phyloP scores from a whole-genome alignment of 2,113 vertebrate species.

The Odontesthes bonariensis region DNA sequence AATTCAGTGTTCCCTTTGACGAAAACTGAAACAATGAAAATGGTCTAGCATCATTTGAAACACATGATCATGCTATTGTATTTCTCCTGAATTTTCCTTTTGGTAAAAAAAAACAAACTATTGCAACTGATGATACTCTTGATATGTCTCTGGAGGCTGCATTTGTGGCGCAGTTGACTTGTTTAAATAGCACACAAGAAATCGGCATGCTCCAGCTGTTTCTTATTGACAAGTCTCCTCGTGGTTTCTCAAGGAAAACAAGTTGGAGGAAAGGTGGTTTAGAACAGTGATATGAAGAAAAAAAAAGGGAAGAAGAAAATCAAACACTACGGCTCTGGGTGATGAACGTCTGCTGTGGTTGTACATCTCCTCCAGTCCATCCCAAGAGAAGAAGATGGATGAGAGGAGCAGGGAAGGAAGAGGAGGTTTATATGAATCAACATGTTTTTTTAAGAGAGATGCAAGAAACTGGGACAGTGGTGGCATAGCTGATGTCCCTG shows the following conservation, averaged over 20 bases:
- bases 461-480: constrained; percentile 82
- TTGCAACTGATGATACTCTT: constrained; percentile 23
- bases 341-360: constrained; percentile 62
- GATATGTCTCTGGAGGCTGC: constrained; percentile 37
- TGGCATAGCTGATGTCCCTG: constrained; percentile 80
- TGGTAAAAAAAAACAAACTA: constrained; percentile 13
- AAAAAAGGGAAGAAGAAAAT: constrained; percentile 50
- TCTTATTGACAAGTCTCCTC: constrained; percentile 49
- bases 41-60: no score
- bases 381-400: constrained; percentile 54
- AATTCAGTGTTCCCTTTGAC: no score
- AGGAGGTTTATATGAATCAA: constrained; percentile 79
- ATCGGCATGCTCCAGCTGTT: constrained; percentile 33
- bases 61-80: background rate
- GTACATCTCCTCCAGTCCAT: constrained; percentile 59
- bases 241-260: constrained; percentile 39
- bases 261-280: constrained; percentile 60
- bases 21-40: no score
- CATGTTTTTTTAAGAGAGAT: constrained; percentile 78
- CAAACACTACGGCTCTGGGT: constrained; percentile 62
- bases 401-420: constrained; percentile 45
- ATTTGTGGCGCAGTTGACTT: constrained; percentile 27
- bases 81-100: constrained; percentile 1
- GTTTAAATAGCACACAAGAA: constrained; percentile 56
- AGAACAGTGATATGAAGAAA: constrained; percentile 55